Percentiles rank a stretch among this genome's conserved stretches.
Evolutionary conservation across 2,797 vertebrate genomes (phyloP).

Genomic region (Pterois miles): DNA sequence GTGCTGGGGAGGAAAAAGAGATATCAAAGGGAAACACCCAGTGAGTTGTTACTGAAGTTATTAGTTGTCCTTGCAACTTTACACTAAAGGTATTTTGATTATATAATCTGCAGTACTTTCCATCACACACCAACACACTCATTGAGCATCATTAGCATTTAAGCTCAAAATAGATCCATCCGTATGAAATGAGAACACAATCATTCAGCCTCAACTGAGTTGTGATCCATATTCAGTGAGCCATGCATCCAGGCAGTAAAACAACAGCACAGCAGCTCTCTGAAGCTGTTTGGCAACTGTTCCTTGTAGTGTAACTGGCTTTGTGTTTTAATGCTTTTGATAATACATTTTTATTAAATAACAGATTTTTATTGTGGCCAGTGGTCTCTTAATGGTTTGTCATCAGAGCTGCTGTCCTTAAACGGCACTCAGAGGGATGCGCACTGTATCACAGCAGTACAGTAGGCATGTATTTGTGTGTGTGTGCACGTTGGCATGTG

Average conservation of each 20-base stretch:
- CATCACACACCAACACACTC: conserved; percentile 25
- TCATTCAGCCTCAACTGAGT: conserved; percentile 15
- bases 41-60: background rate
- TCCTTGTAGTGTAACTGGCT: conserved; percentile 7
- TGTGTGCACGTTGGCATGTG: background rate
- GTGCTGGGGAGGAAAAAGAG: background rate
- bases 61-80: conserved; percentile 25
- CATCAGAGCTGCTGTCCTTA: conserved; percentile 29
- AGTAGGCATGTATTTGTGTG: conserved; percentile 10
- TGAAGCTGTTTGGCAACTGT: conserved; percentile 6
- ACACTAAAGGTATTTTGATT: conserved; percentile 12
- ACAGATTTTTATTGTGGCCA: conserved; percentile 33
- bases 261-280: conserved; percentile 14
- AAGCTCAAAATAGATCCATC: conserved; percentile 22
- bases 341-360: conserved; percentile 47
- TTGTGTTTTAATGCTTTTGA: conserved; percentile 37
- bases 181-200: conserved; percentile 23
- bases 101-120: conserved; percentile 24
- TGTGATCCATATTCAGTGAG: conserved; percentile 36
- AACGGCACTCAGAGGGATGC: conserved; percentile 11
- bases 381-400: conserved; percentile 29
- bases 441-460: background rate
- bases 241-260: conserved; percentile 12
- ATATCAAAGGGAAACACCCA: conserved; percentile 19
- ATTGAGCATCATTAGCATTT: conserved; percentile 36